Evolutionary conservation across 2,797 vertebrate genomes (phyloP), one percentile per base, ranked within the genome.

Genomic region (Bradypus variegatus): DNA sequence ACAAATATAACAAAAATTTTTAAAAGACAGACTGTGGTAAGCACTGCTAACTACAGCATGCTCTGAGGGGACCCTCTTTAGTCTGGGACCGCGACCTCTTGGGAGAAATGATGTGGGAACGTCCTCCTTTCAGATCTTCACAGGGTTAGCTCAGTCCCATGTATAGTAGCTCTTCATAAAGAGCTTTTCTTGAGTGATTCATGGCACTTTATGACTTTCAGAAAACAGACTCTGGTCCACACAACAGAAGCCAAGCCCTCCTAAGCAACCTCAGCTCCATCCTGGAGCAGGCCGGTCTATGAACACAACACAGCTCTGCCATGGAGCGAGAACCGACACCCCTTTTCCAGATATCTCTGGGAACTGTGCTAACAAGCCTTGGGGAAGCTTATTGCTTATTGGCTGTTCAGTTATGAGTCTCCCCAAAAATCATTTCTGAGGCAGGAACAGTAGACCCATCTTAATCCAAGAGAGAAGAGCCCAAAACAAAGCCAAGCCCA

Each of bases 61-160:
- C 0, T 0, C 33, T 0, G 19, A 36, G 31, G 10, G 27, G 31
- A 21, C 27, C 4, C 55, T 0, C 0, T 3, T 19, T 29, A 2
- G 19, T 62, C 45, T 15, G 5, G 3, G 16, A 1, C 27, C 9
- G 36, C n/a, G 27, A 48, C 14, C 2, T 50, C 53, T 19, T 10
- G 6, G 27, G 60, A 31, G 60, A n/a, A 27, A 48, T 2, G 67
- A 62, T 16, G 13, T 5, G 15, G 3, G 3, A 12, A 3, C 5
- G 4, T 36, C 18, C 67, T 60, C 25, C 14, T 70, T 41, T 41
- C 19, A 14, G n/a, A 36, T 27, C 31, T n/a, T 11, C 60, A 19
- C 48, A 62, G 15, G n/a, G 16, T 29, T 3, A 21, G 7, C 45
- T 38, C 31, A 23, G 27, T 58, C 25, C 7, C 18, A 18, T 27